Conservation (phyloP, 92 coral and sea anemone genomes). For the Palythoa grandiflora region DNA sequence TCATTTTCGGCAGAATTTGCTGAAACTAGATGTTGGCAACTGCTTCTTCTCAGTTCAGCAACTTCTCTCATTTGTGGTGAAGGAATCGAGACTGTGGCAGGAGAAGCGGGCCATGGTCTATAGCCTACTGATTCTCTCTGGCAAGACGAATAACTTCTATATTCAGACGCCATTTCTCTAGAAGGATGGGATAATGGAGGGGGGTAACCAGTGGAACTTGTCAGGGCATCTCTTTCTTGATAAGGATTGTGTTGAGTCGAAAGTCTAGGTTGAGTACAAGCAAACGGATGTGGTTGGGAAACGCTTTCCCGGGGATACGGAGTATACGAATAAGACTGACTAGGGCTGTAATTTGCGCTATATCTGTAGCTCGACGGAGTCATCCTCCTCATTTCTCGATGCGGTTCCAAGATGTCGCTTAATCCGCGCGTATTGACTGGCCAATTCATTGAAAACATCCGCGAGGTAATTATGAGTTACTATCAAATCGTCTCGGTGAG, state of each 20-base stretch:
- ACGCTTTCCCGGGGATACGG: conserved; percentile 1
- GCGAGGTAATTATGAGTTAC: conserved; percentile 28
- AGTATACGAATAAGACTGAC: neutral
- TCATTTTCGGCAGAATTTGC: conserved; percentile 6
- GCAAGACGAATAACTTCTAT: conserved; percentile 32
- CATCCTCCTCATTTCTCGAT: conserved; percentile 45
- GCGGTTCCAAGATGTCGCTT: conserved; percentile 48
- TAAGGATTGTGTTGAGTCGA: conserved; percentile 4
- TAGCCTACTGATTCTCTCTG: conserved; percentile 17
- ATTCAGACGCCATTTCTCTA: neutral
- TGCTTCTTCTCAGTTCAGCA: conserved; percentile 28
- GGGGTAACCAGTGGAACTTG: conserved; percentile 51
- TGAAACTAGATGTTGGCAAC: conserved; percentile 30
- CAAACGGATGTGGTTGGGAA: conserved; percentile 30
- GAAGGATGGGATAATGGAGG: conserved; percentile 75
- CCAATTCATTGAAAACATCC: conserved; percentile 39
- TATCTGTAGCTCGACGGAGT: conserved; percentile 45
- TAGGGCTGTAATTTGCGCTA: conserved; percentile 16
- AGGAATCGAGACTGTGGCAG: conserved; percentile 17
- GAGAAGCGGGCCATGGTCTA: conserved; percentile 24
- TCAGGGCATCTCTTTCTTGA: conserved; percentile 26
- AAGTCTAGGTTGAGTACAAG: conserved; percentile 22
- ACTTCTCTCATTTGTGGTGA: conserved; percentile 40
- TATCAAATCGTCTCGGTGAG: conserved; percentile 52
- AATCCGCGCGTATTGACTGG: conserved; percentile 43